phyloP scores from a whole-genome alignment of 2,113 vertebrate species.

The Serilophus lunatus region DNA sequence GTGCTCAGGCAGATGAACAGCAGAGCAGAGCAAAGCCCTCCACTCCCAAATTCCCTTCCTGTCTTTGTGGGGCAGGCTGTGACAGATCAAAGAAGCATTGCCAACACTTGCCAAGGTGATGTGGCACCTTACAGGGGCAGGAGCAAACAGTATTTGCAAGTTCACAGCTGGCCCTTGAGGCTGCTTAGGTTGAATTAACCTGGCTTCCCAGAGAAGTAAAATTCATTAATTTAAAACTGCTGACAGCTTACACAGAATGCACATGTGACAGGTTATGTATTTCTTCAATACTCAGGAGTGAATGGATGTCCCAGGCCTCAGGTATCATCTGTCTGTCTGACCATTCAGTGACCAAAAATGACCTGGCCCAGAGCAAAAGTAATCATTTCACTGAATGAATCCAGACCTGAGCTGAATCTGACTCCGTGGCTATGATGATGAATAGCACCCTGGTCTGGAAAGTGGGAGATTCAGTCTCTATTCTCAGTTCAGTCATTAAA shows the following conservation, averaged over 20 bases:
- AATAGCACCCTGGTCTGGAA: background rate
- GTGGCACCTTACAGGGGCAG: background rate
- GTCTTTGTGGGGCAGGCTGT: background rate
- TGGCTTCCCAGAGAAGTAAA: background rate
- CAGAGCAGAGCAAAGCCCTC: background rate
- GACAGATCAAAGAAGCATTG: background rate
- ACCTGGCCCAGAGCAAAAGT: background rate
- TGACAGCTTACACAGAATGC: background rate
- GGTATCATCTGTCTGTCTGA: background rate
- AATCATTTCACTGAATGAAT: background rate
- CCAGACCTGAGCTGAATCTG: background rate
- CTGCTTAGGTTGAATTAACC: background rate
- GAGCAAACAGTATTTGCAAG: background rate
- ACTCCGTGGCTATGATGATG: background rate
- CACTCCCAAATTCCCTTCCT: background rate
- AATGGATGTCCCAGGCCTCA: background rate
- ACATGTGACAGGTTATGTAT: background rate
- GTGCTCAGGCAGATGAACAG: background rate
- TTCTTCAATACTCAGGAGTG: background rate
- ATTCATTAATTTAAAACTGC: background rate
- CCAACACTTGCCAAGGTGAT: background rate
- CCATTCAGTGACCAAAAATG: background rate
- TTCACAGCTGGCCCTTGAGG: background rate
- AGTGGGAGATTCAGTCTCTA: background rate
- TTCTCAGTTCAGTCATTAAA: background rate